These are phyloP conservation scores for Tolmerus cingulatus DNA, from an alignment of 2,888 invertebrate genomes.

Conservation along the genomic window DNA sequence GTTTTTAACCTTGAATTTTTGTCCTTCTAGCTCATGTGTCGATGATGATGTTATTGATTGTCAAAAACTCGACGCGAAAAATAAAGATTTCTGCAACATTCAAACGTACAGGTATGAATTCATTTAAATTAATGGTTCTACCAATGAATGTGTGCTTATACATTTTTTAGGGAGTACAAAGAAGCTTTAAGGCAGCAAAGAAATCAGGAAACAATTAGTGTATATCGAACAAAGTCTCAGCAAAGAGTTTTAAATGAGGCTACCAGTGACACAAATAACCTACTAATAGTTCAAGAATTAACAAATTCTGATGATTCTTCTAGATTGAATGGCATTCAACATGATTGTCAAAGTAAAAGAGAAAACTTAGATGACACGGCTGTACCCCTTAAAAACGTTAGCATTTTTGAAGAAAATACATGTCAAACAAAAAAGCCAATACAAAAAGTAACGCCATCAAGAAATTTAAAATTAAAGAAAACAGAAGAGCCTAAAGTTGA, in stretches of 20 bases:
- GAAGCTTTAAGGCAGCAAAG: conserved; percentile 87
- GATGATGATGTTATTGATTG: conserved; percentile 37
- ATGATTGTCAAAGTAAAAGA: background rate
- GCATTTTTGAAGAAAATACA: background rate
- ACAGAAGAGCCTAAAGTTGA: background rate
- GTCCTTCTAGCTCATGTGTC: background rate
- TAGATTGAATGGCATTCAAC: background rate
- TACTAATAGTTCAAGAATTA: conserved; percentile 44
- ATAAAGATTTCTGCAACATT: conserved; percentile 59
- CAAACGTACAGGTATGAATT: conserved; percentile 56
- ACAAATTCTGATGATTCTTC: background rate
- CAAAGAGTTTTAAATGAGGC: conserved; percentile 60
- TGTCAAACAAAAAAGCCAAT: conserved; percentile 68
- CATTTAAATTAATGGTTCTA: background rate
- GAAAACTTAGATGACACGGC: background rate
- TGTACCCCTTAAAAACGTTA: background rate
- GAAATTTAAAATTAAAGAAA: conserved; percentile 62
- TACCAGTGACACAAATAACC: conserved; percentile 48
- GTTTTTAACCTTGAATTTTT: conserved; percentile 17
- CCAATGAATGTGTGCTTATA: background rate
- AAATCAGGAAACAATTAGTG: conserved; percentile 74
- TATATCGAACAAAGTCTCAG: conserved; percentile 68
- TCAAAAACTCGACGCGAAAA: conserved; percentile 51
- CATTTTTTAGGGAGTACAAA: conserved; percentile 79
- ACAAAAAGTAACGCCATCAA: conserved; percentile 82